Evolutionary conservation across 2,113 vertebrate genomes (phyloP), one percentile per base, ranked within the genome.

Genomic region (Dunckerocampus dactyliophorus): DNA sequence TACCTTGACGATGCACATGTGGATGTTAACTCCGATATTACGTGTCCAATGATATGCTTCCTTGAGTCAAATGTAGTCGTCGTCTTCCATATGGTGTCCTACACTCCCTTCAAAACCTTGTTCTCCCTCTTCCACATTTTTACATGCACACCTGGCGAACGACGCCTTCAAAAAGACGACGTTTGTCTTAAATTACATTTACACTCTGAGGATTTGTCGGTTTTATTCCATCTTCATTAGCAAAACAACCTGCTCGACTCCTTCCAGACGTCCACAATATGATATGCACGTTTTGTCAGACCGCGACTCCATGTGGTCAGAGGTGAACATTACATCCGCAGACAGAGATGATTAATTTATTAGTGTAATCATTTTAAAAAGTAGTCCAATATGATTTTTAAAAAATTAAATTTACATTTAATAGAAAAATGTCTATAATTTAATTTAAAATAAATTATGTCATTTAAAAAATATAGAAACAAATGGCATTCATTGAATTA

Each of bases 1-100:
- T 82, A 86, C 86, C 86, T 78, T 43, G 2, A 5, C 8, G 17
- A 10, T 3, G 63, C 17, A 51, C 73, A 73, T 67, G 24, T 51
- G 62, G 34, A 50, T 20, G 47, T 34, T 4, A 63, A 53, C 37
- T 48, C 8, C 20, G 2, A 13, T 17, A 31, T 24, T 21, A 4
- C 2, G 8, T 2, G 22, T 39, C 48, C 43, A 1, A 14, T 49
- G 21, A 14, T 9, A 12, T 37, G 19, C 54, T 21, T 48, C 17
- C 31, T 14, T 2, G 12, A 49, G 5, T 5, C 16, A n/a, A n/a
- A 47, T 50, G 20, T 11, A 45, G 3, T 57, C 34, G 52, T n/a
- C 39, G 54, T 53, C 37, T 50, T 62, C 63, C 66, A 24, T 63
- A 43, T 43, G 39, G 1, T 6, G 39, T 14, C 39, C 47, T 60